Percentiles rank a stretch among this genome's conserved stretches.
Conservation (phyloP, 2,888 invertebrate species). For the Bugulina stolonifera region DNA sequence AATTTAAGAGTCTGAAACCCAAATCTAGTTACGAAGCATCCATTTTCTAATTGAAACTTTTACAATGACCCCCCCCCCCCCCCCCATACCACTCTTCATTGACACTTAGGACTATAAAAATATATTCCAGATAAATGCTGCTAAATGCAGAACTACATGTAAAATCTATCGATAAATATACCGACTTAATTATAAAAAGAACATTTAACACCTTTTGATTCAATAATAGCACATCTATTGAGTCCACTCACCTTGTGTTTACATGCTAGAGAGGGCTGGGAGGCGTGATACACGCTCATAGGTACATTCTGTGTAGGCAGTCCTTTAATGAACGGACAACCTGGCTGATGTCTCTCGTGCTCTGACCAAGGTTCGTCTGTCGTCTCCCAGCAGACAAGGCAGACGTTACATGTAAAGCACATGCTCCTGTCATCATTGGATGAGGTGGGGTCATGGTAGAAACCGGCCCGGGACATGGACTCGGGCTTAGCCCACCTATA, state of each 20-base stretch:
- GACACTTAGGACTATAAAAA: too few species aligned
- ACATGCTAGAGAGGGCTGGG: constrained; percentile 28
- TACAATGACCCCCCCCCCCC: too few species aligned
- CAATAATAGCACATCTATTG: too few species aligned
- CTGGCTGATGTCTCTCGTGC: constrained; percentile 87
- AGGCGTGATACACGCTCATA: constrained; percentile 57
- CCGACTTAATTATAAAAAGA: too few species aligned
- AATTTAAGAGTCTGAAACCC: too few species aligned
- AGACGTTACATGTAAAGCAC: constrained; percentile 92
- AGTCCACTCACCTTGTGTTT: constrained; percentile 2
- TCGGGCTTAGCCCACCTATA: constrained; percentile 85
- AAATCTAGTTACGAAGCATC: too few species aligned
- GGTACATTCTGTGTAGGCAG: constrained; percentile 94
- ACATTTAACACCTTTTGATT: too few species aligned
- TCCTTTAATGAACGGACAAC: constrained; percentile 86
- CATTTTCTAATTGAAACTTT: too few species aligned
- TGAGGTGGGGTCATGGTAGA: constrained; percentile 83
- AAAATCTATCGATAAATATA: too few species aligned
- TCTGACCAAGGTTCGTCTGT: constrained; percentile 96
- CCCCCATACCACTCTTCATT: too few species aligned
- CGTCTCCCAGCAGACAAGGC: constrained; percentile 92
- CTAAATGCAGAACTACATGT: too few species aligned
- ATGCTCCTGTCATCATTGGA: constrained; percentile 87
- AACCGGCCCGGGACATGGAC: constrained; percentile 94
- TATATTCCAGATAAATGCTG: too few species aligned